Conservation (phyloP, 2,888 invertebrate species). For the Teinopalpus imperialis region DNA sequence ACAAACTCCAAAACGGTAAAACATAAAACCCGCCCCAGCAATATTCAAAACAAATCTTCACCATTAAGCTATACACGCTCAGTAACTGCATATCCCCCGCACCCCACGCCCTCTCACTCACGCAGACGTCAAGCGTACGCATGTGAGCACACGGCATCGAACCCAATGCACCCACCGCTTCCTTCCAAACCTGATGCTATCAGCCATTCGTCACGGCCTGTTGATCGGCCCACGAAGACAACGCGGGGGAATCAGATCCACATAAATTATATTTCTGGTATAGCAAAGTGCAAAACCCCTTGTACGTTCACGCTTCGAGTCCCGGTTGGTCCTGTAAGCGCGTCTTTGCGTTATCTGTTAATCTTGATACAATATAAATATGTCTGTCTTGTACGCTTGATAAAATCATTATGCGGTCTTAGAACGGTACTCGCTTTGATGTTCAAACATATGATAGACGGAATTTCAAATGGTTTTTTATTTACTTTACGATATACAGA, state of each 20-base stretch:
- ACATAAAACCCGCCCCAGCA: background rate
- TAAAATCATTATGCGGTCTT: too few relatives aligned
- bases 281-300: constrained; percentile 21
- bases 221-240: constrained; percentile 33
- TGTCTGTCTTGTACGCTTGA: constrained; percentile 3
- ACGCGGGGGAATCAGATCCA: constrained; percentile 35
- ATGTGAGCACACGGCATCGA: background rate
- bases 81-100: background rate
- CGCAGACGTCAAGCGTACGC: constrained; percentile 1
- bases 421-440: too few relatives aligned
- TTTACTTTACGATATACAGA: too few relatives aligned
- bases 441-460: too few relatives aligned
- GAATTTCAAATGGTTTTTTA: too few relatives aligned
- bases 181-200: constrained; percentile 14
- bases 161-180: background rate
- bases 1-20: background rate
- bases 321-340: constrained; percentile 29
- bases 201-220: constrained; percentile 28
- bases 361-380: constrained; percentile 14
- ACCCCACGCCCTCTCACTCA: too few relatives aligned
- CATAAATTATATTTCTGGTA: constrained; percentile 31
- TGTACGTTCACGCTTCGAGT: constrained; percentile 33
- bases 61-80: constrained; percentile 4
- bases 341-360: constrained; percentile 24
- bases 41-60: constrained; percentile 8